These are phyloP conservation scores for Euspilapteryx auroguttella DNA, from an alignment of 2,888 invertebrate genomes.

Conservation along the genomic window DNA sequence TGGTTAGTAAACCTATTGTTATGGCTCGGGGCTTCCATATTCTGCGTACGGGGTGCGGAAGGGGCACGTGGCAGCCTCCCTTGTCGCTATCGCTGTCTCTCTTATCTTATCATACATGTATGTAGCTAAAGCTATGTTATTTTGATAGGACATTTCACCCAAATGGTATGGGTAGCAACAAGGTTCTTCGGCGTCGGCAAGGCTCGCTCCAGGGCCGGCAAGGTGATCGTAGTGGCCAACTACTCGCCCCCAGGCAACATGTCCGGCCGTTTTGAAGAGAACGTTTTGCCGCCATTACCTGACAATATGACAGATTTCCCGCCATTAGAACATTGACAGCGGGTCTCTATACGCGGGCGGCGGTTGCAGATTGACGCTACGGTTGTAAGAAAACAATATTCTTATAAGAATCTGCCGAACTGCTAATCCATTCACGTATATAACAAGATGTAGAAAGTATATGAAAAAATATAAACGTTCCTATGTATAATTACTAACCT, in stretches of 20 bases:
- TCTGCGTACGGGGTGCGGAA: too few species aligned
- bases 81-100: too few species aligned
- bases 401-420: too few species aligned
- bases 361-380: conserved; percentile 39
- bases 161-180: conserved; percentile 81
- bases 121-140: too few species aligned
- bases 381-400: conserved; percentile 13
- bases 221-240: conserved; percentile 81
- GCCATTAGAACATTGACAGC: conserved; percentile 31
- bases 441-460: too few species aligned
- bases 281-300: conserved; percentile 76
- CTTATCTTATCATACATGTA: too few species aligned
- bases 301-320: conserved; percentile 53
- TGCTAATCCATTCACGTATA: too few species aligned
- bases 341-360: conserved; percentile 45
- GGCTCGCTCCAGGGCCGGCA: conserved; percentile 75
- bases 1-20: too few species aligned
- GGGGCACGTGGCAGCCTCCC: too few species aligned
- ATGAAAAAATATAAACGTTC: too few species aligned
- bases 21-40: too few species aligned
- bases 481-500: too few species aligned
- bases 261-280: conserved; percentile 72
- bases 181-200: conserved; percentile 80
- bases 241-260: conserved; percentile 82
- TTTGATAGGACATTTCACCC: conserved; percentile 84